Percentiles rank a stretch among this genome's conserved stretches.
phyloP scores from a whole-genome alignment of 2,797 vertebrate genomes.

The Onychomys arenicola region DNA sequence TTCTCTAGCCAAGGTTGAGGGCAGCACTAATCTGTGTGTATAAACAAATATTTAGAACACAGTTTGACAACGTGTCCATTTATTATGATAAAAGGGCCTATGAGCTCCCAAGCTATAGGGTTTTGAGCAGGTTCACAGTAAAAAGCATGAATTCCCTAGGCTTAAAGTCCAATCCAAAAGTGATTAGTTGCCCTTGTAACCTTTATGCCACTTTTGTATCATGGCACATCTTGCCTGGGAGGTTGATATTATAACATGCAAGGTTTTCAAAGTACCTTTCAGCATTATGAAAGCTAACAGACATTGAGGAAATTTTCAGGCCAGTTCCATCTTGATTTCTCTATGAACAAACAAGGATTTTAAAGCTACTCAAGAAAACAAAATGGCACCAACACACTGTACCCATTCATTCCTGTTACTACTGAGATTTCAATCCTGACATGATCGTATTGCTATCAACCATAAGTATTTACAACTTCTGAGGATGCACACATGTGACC shows the following conservation, averaged over 20 bases:
- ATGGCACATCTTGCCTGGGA: neutral
- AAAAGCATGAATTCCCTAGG: neutral
- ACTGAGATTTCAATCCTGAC: neutral
- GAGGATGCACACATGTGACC: neutral
- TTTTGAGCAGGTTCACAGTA: neutral
- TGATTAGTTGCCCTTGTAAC: neutral
- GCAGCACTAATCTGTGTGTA: neutral
- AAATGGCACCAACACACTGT: neutral
- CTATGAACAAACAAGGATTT: neutral
- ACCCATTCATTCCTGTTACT: neutral
- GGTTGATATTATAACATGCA: neutral
- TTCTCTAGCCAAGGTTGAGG: neutral
- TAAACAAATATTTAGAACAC: neutral
- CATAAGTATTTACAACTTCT: neutral
- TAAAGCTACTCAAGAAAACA: neutral
- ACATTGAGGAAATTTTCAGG: neutral
- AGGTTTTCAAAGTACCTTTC: neutral
- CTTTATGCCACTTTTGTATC: neutral
- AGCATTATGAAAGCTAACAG: neutral
- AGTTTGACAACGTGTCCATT: neutral
- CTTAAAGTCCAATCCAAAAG: neutral
- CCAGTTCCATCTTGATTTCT: neutral
- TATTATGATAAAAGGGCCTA: neutral
- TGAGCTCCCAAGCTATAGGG: neutral
- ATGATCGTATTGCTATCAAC: neutral